Conservation (phyloP, 53 echinoderm and acorn worm genomes). For the Crossaster papposus region DNA sequence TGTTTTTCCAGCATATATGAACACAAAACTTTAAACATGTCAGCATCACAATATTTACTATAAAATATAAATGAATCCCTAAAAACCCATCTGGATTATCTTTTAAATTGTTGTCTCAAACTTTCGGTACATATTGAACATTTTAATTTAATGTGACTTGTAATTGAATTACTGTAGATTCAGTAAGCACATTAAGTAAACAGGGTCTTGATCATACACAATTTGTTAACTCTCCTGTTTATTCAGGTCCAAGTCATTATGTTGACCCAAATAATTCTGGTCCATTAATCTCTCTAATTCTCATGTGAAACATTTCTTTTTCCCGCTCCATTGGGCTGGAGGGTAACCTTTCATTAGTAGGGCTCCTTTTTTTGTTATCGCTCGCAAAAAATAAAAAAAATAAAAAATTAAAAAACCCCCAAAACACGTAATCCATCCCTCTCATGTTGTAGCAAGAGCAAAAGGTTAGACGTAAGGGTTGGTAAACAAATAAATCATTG, state of each 20-base stretch:
- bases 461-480: constrained; percentile 1
- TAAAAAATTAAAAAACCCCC: no score
- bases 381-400: background rate
- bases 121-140: no score
- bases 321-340: background rate
- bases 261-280: background rate
- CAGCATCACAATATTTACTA: no score
- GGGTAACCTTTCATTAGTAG: background rate
- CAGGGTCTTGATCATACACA: background rate
- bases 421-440: background rate
- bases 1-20: no score
- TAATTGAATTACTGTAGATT: no score
- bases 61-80: no score
- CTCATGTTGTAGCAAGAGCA: background rate
- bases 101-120: no score
- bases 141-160: no score
- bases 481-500: constrained; percentile 41
- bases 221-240: background rate
- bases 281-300: background rate
- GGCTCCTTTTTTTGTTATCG: background rate
- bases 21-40: no score
- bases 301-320: background rate
- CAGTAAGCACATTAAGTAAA: background rate
- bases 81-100: no score
- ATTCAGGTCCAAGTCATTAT: background rate